Evolutionary conservation across 1,140 invertebrate genomes (phyloP).

Genomic region (Muscidifurax raptorellus): DNA sequence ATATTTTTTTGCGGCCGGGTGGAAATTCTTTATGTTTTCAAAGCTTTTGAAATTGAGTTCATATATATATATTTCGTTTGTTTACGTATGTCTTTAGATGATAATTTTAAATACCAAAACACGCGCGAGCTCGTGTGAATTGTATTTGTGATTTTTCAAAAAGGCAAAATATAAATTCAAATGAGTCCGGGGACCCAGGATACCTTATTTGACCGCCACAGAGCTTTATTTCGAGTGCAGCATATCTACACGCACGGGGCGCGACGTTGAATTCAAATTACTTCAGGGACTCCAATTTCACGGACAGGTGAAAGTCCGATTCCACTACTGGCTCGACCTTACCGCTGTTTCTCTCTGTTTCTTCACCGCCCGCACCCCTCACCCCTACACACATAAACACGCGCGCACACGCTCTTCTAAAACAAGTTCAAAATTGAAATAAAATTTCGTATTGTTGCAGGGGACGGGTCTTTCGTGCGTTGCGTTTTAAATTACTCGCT

Average conservation of each 20-base stretch:
- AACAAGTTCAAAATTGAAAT: background rate
- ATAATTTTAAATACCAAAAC: background rate
- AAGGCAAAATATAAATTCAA: background rate
- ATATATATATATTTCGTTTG: too few relatives aligned
- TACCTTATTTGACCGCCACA: background rate
- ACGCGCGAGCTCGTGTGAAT: too few relatives aligned
- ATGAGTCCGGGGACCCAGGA: background rate
- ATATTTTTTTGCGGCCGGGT: too few relatives aligned
- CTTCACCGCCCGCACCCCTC: too few relatives aligned
- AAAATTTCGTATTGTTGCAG: background rate
- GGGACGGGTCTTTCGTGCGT: too few relatives aligned
- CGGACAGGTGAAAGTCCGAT: background rate
- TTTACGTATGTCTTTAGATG: background rate
- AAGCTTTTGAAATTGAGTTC: too few relatives aligned
- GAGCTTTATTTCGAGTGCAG: background rate
- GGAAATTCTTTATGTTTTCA: too few relatives aligned
- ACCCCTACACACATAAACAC: too few relatives aligned
- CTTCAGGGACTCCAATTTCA: constrained; percentile 12
- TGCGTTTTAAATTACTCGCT: too few relatives aligned
- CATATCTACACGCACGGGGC: background rate
- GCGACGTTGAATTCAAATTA: background rate
- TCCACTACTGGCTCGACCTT: background rate
- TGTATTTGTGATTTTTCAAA: background rate
- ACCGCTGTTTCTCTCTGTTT: too few relatives aligned
- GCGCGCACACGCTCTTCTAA: too few relatives aligned